Base-by-base conservation (phyloP, 2,888 invertebrate species). In the Dioctria rufipes region DNA sequence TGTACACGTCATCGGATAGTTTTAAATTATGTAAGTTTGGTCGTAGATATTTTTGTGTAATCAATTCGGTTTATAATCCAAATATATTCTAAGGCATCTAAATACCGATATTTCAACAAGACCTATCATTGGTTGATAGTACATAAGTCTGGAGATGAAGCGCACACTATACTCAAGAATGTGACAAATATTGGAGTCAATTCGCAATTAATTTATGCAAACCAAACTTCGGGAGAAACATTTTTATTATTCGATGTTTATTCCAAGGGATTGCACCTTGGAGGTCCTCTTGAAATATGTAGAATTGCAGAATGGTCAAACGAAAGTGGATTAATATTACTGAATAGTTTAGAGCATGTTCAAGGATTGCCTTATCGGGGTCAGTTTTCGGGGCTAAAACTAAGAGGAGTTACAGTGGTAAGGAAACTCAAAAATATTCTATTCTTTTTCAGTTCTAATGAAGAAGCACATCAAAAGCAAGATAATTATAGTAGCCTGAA, bases 121-220 rank as follows among this genome's bases (percentile, higher is more conserved):
- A 87, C 88, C 1, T 88, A 87, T 81, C 86, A 86, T 54, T 88
- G 88, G 88, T 60, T 88, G 9, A 80, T 88, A 11, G 85, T 86
- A 84, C 86, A 87, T 73, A 66, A 83, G 1, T 39, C 82, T 0
- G 84, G 84, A 11, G 25, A 5, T 11, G 84, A 83, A 2, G 67
- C 86, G 5, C 43, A 84, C 0, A 58, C 81, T 2, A 65, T 87
- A 8, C 9, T 83, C 8, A 63, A 46, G 5, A 43, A 86, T 49
- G 65, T 87, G 11, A 37, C 5, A 13, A 80, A 81, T 46, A 83
- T 84, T 39, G 88, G 87, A 0, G 86, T 88, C 1, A 88, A 88
- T 82, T 85, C 87, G 3, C 88, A 88, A 80, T 82, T 88, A 3
- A 86, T 86, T 37, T 86, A 85, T 79, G 85, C 86, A 0, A 87